Evolutionary conservation across 1,140 invertebrate genomes (phyloP), one percentile per base, ranked within the genome.

Genomic region (Drosophila erecta): DNA sequence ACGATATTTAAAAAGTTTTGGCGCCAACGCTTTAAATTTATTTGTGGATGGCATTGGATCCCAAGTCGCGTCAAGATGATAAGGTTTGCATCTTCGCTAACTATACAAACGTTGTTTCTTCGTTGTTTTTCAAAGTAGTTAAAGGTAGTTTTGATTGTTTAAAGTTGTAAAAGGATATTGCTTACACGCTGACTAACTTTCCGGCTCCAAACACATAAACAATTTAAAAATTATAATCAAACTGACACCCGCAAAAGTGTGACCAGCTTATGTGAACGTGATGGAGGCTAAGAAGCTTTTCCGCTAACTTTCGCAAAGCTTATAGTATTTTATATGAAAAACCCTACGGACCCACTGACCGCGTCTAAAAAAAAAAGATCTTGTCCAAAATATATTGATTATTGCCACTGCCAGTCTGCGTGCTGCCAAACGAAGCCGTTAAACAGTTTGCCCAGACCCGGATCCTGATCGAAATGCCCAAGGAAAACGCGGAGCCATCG

Each of bases 401-500:
- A 30, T 17, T 11, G 24, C 46, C 46, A 15, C 46, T 15, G 46
- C 24, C 46, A 8, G 7, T 33, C n/a, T 7, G 54, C 54, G 15
- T 33, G 4, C 30, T 47, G 30, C 30, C 20, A 27, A 37, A 47
- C 15, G 14, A 12, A 35, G 4, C 30, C 8, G n/a, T 50, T 11
- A 15, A n/a, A 24, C 24, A 50, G 30, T 51, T 35, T 35, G 10
- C 30, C 49, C 30, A 33, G 15, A 20, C 14, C 40, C 12, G 22
- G 12, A 60, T 30, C 30, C 15, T 43, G 10, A 35, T 35, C 27
- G 49, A 43, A 40, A 72, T 72, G 69, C 69, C 69, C 38, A 72
- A 72, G 38, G 69, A 72, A 37, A 55, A 72, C 20, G 67, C 69
- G 17, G 69, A 69, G 15, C 49, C 54, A 10, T 51, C 35, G 12